Percentiles rank a stretch among this genome's conserved stretches.
Evolutionary conservation across 2,113 vertebrate genomes (phyloP).

Genomic region (Gambusia affinis): DNA sequence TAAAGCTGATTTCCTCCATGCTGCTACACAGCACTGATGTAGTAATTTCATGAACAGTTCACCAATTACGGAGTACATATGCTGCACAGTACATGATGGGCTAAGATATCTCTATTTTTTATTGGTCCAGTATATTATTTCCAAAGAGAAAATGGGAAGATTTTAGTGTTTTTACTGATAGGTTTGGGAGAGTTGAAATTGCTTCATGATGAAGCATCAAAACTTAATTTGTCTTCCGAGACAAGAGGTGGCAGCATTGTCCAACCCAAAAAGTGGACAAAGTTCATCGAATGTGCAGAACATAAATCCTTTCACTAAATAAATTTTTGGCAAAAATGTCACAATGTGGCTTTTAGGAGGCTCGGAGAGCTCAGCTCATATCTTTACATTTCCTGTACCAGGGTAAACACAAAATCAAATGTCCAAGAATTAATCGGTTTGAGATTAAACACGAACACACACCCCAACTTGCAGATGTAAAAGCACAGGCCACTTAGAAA

Average conservation of each 20-base stretch:
- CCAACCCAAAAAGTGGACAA: slow-evolving; percentile 25
- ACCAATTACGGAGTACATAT: neutral
- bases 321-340: neutral
- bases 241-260: slow-evolving; percentile 69
- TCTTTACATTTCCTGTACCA: neutral
- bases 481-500: slow-evolving; percentile 34
- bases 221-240: slow-evolving; percentile 29
- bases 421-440: neutral
- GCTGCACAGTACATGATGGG: neutral
- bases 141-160: neutral
- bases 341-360: neutral
- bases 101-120: neutral
- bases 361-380: neutral
- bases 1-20: neutral
- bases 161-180: neutral
- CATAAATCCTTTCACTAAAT: neutral
- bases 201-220: neutral
- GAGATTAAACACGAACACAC: neutral
- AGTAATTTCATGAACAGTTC: neutral
- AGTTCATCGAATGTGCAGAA: neutral
- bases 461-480: neutral
- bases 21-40: neutral
- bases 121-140: neutral
- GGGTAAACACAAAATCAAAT: neutral
- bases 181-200: neutral